Conservation (phyloP, 2,888 invertebrate genomes). For the Perithous albicinctus region DNA sequence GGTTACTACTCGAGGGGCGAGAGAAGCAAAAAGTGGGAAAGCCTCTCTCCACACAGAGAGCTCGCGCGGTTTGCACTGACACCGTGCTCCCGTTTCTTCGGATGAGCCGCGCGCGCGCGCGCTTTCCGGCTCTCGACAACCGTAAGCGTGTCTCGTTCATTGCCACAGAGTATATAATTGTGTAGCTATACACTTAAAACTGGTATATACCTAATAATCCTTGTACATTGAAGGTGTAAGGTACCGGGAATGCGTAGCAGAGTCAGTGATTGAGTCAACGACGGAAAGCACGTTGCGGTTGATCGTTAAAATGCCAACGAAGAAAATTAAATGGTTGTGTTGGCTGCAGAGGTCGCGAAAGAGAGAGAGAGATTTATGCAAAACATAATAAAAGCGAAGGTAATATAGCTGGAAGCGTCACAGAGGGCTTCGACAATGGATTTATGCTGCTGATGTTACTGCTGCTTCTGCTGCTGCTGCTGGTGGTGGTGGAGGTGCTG, state of each 20-base stretch:
- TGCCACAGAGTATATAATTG: background rate
- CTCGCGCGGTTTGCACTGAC: slow-evolving; percentile 63
- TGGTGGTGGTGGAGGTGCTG: too few relatives aligned
- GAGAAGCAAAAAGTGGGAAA: slow-evolving; percentile 46
- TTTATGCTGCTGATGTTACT: slow-evolving; percentile 22
- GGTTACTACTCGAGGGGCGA: slow-evolving; percentile 32
- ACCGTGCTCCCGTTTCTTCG: slow-evolving; percentile 66
- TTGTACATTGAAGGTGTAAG: background rate
- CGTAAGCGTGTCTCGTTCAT: background rate
- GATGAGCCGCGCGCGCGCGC: slow-evolving; percentile 34
- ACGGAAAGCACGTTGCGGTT: background rate
- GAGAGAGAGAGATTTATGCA: slow-evolving; percentile 35
- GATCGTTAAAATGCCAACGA: slow-evolving; percentile 20
- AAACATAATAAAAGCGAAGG: slow-evolving; percentile 10
- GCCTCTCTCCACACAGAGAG: too few relatives aligned
- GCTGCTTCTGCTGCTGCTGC: too few relatives aligned
- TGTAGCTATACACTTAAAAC: background rate
- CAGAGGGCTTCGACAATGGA: slow-evolving; percentile 26
- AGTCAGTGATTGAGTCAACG: background rate
- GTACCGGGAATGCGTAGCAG: background rate
- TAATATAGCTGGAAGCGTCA: slow-evolving; percentile 20
- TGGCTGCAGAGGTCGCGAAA: background rate
- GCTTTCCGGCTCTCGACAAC: slow-evolving; percentile 55
- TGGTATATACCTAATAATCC: too few relatives aligned
- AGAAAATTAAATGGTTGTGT: slow-evolving; percentile 19